Conservation (phyloP, 2,113 vertebrate genomes). For the Cisticola juncidis region DNA sequence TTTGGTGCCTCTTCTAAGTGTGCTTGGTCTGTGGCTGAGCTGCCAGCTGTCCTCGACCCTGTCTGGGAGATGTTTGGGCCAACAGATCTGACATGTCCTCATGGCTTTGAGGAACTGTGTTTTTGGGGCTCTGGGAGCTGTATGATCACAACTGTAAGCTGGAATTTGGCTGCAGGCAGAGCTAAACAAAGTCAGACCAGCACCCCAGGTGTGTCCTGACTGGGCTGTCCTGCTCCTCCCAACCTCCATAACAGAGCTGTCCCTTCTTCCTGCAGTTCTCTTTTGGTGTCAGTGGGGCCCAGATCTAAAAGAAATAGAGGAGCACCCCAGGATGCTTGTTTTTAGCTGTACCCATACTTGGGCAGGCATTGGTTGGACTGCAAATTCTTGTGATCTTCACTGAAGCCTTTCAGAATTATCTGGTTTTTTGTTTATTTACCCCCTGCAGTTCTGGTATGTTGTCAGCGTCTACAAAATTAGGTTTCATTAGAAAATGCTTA, state of each 20-base stretch:
- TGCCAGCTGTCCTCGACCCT: not conserved
- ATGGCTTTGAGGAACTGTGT: not conserved
- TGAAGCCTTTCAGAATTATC: not conserved
- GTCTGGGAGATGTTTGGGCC: not conserved
- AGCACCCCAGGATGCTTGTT: not conserved
- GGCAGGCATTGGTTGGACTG: not conserved
- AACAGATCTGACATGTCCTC: not conserved
- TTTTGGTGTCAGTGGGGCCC: not conserved
- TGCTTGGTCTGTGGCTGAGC: not conserved
- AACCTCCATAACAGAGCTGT: not conserved
- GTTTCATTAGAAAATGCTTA: not conserved
- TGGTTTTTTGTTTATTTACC: not conserved
- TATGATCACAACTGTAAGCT: not conserved
- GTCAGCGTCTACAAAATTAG: not conserved
- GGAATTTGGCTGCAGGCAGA: not conserved
- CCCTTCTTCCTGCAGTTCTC: not conserved
- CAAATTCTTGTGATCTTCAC: not conserved
- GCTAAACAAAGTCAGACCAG: not conserved
- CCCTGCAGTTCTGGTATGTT: not conserved
- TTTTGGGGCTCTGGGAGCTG: not conserved
- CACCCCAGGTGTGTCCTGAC: not conserved
- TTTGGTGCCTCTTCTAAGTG: not conserved
- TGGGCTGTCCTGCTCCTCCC: not conserved
- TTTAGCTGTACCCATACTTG: not conserved
- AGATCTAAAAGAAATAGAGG: not conserved